Evolutionary conservation across 2,113 vertebrate species (phyloP).

Genomic region (Chloropsis cyanopogon): DNA sequence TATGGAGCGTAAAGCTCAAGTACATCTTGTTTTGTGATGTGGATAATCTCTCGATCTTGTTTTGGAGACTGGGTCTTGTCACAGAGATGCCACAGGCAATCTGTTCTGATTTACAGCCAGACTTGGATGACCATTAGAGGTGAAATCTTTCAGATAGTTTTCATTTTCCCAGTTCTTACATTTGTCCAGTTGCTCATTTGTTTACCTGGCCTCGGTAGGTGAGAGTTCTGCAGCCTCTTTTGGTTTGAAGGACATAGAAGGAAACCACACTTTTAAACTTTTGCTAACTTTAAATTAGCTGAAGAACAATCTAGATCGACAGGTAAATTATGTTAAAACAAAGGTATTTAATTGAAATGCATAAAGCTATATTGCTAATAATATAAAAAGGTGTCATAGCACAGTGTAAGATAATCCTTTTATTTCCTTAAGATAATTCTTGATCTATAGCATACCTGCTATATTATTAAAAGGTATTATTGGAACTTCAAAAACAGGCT

Average conservation of each 20-base stretch:
- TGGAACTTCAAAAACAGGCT: not conserved
- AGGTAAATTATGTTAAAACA: not conserved
- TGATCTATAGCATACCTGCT: not conserved
- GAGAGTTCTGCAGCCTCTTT: not conserved
- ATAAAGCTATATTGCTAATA: not conserved
- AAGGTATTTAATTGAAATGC: not conserved
- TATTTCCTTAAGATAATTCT: not conserved
- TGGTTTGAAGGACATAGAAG: not conserved
- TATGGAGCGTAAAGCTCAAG: not conserved
- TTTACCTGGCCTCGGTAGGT: not conserved
- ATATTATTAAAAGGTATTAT: not conserved
- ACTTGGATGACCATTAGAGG: not conserved
- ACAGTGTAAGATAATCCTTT: not conserved
- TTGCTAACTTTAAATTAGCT: not conserved
- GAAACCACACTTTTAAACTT: not conserved
- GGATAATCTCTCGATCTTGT: slow-evolving; percentile 28
- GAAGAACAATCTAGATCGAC: not conserved
- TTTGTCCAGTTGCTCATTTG: not conserved
- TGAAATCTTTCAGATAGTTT: not conserved
- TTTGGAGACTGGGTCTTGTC: not conserved
- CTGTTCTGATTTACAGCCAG: not conserved
- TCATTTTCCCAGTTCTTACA: not conserved
- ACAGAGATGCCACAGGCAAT: not conserved
- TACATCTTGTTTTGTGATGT: slow-evolving; percentile 43
- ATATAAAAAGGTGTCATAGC: not conserved